phyloP scores from a whole-genome alignment of 2,113 vertebrate species.

The Scomber japonicus region DNA sequence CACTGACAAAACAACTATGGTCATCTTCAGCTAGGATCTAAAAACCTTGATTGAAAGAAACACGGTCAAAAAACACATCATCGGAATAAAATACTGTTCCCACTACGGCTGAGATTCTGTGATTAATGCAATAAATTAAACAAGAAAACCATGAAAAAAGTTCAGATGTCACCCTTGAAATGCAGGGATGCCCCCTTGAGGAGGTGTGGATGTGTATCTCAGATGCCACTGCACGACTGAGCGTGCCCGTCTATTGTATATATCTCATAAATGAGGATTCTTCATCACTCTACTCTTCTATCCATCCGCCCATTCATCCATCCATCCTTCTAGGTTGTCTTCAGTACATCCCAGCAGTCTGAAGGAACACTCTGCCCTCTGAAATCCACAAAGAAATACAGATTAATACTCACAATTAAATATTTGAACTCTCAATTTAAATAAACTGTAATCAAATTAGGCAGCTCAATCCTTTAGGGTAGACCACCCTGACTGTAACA shows the following conservation, averaged over 20 bases:
- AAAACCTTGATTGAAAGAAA: conserved; percentile 77
- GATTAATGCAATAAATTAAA: conserved; percentile 83
- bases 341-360: conserved; percentile 96
- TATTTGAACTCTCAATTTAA: background rate
- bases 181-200: conserved; percentile 28
- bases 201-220: conserved; percentile 41
- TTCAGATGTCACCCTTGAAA: conserved; percentile 66
- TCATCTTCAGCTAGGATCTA: conserved; percentile 79
- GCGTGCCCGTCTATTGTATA: conserved; percentile 60
- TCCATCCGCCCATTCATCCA: conserved; percentile 32
- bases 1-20: conserved; percentile 83
- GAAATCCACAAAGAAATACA: conserved; percentile 81
- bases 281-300: conserved; percentile 31
- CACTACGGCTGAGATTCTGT: conserved; percentile 58
- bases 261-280: conserved; percentile 55
- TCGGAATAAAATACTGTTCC: conserved; percentile 65
- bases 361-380: conserved; percentile 98
- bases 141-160: conserved; percentile 60
- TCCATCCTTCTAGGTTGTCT: conserved; percentile 23
- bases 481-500: background rate
- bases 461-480: background rate
- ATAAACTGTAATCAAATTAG: background rate
- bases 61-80: conserved; percentile 77
- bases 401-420: conserved; percentile 1
- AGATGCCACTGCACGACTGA: conserved; percentile 30